Evolutionary conservation across 2,888 invertebrate species (phyloP).

Genomic region (Heliconius ethilla): DNA sequence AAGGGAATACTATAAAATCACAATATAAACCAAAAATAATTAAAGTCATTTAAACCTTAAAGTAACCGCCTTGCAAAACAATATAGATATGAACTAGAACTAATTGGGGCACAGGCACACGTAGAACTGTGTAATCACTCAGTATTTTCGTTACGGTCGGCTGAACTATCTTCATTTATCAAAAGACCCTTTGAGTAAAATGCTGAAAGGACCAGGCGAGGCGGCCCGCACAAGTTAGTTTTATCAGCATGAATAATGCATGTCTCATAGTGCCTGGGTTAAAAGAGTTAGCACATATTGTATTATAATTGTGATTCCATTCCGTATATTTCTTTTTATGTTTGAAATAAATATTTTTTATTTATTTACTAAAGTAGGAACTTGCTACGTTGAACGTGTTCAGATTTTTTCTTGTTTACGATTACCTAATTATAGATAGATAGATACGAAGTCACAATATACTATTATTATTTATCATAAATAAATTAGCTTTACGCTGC

Average conservation of each 20-base stretch:
- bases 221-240: slow-evolving; percentile 37
- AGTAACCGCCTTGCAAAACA: neutral
- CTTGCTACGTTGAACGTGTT: neutral
- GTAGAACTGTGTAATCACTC: slow-evolving; percentile 32
- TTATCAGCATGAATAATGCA: slow-evolving; percentile 40
- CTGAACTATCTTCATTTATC: slow-evolving; percentile 36
- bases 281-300: slow-evolving; percentile 25
- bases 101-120: slow-evolving; percentile 1
- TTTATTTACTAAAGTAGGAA: neutral
- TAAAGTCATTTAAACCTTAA: neutral
- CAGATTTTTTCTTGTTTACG: no score
- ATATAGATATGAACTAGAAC: slow-evolving; percentile 4
- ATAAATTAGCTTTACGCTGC: no score
- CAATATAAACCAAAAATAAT: neutral
- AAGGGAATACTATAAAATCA: neutral
- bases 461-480: no score
- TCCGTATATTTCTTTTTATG: neutral
- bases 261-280: slow-evolving; percentile 17
- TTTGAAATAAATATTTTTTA: neutral
- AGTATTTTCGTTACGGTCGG: slow-evolving; percentile 27
- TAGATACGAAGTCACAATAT: no score
- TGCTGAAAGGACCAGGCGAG: slow-evolving; percentile 37
- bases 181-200: slow-evolving; percentile 35
- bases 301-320: slow-evolving; percentile 8
- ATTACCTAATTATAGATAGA: no score